These are phyloP conservation scores for Coendou prehensilis DNA, from an alignment of 2,797 vertebrate species.

Conservation along the genomic window DNA sequence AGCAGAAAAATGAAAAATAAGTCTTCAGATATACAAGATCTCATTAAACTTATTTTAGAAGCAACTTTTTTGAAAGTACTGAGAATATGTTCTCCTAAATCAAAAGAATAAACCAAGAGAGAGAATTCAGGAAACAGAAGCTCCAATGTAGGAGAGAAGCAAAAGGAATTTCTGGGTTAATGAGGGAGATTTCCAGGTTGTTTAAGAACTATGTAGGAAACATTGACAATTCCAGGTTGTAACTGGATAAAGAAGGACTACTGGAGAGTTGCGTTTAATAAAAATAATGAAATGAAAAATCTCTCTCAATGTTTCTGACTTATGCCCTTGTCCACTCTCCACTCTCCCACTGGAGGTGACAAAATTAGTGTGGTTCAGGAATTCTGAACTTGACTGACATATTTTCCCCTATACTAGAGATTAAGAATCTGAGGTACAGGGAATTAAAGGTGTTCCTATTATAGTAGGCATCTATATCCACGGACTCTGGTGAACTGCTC, in stretches of 20 bases:
- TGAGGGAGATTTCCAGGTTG: background rate
- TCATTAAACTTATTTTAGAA: constrained; percentile 30
- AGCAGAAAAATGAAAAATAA: background rate
- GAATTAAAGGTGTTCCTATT: background rate
- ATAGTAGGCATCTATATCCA: background rate
- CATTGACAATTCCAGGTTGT: background rate
- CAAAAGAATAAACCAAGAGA: background rate
- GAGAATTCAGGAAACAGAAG: background rate
- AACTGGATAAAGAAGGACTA: background rate
- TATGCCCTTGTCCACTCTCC: background rate
- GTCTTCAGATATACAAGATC: background rate
- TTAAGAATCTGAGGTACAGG: background rate
- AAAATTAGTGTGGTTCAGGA: background rate
- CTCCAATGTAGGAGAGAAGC: background rate
- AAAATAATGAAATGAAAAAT: background rate
- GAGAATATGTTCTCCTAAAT: background rate
- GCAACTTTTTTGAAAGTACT: background rate
- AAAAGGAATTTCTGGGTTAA: background rate
- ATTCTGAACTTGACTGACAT: background rate
- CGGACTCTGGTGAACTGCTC: constrained; percentile 8
- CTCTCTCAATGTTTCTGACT: background rate
- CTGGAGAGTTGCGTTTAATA: background rate
- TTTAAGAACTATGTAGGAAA: background rate
- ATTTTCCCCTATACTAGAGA: background rate
- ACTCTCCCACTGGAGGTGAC: background rate